A percentile compares a stretch with the other conserved stretches of the same genome.
These are phyloP conservation scores for Sphyrna mokarran DNA, from an alignment of 2,113 vertebrate genomes.

Conservation along the genomic window DNA sequence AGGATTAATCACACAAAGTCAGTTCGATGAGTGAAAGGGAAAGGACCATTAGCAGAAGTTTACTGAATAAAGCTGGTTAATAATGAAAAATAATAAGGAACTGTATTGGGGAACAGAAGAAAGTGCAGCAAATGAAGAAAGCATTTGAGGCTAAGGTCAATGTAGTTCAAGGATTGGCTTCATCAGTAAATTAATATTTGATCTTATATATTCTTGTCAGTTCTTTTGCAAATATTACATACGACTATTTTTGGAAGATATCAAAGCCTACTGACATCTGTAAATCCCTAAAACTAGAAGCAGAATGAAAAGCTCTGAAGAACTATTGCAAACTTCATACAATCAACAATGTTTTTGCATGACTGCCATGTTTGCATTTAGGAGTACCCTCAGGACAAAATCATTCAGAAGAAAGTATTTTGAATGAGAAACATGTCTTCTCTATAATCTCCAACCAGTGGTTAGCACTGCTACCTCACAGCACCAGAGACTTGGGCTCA, in stretches of 20 bases:
- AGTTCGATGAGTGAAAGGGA: not conserved
- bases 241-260: not conserved
- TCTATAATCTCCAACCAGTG: not conserved
- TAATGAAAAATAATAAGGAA: not conserved
- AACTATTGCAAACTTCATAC: not conserved
- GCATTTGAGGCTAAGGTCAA: not conserved
- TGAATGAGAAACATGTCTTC: not conserved
- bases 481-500: no score
- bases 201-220: not conserved
- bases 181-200: not conserved
- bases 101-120: not conserved
- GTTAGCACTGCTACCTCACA: no score
- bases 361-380: not conserved
- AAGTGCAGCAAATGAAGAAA: not conserved
- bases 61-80: not conserved
- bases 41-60: conserved; percentile 16
- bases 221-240: not conserved
- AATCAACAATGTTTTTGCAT: not conserved
- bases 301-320: not conserved
- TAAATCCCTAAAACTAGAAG: not conserved
- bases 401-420: not conserved
- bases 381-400: not conserved
- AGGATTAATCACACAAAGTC: not conserved
- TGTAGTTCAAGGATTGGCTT: not conserved
- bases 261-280: not conserved